Evolutionary conservation across 2,888 invertebrate genomes (phyloP).

Genomic region (Dryadula phaetusa): DNA sequence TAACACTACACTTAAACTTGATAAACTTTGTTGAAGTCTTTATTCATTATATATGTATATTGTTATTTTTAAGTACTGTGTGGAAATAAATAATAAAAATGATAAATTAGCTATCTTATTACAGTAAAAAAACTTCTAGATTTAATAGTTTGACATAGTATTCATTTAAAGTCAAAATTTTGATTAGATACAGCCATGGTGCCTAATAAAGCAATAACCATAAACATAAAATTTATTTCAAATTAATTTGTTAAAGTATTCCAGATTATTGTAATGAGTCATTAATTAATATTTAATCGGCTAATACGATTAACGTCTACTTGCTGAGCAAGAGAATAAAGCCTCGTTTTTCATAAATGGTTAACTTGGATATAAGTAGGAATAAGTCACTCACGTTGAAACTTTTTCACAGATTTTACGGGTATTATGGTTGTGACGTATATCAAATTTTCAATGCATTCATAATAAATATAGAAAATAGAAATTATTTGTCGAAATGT

Average conservation of each 20-base stretch:
- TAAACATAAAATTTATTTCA: slow-evolving; percentile 1
- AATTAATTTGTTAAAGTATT: background rate
- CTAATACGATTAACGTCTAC: slow-evolving; percentile 16
- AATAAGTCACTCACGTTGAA: too few relatives aligned
- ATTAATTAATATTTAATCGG: slow-evolving; percentile 8
- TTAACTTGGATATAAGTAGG: background rate
- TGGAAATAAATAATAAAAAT: background rate
- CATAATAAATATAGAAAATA: too few relatives aligned
- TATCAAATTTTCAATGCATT: too few relatives aligned
- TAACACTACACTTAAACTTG: slow-evolving; percentile 44
- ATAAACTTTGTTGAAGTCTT: slow-evolving; percentile 23
- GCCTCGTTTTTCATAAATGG: slow-evolving; percentile 2
- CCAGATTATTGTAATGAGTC: slow-evolving; percentile 6
- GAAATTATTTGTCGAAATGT: too few relatives aligned
- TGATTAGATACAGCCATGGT: background rate
- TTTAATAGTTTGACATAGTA: too few relatives aligned
- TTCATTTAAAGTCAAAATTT: background rate
- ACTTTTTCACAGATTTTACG: too few relatives aligned
- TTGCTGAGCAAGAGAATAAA: slow-evolving; percentile 7
- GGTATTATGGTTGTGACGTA: too few relatives aligned
- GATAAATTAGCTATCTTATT: background rate
- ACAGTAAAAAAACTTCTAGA: too few relatives aligned
- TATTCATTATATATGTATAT: background rate
- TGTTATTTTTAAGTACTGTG: background rate
- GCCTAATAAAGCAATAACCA: background rate